Percentiles rank a stretch among this genome's conserved stretches.
phyloP scores from a whole-genome alignment of 2,797 vertebrate genomes.

The Aplochiton taeniatus region DNA sequence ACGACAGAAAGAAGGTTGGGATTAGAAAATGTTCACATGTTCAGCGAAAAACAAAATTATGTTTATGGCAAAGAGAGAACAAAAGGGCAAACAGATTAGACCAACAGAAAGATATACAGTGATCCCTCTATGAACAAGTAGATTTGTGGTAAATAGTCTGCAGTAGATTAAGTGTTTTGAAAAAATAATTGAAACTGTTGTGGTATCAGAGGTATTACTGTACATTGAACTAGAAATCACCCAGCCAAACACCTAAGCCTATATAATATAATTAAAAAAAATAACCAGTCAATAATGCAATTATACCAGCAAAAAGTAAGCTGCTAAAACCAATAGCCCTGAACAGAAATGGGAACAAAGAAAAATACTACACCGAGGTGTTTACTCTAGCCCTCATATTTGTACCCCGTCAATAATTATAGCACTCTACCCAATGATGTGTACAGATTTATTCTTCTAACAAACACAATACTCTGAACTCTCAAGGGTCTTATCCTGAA shows the following conservation, averaged over 20 bases:
- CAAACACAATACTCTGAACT: conserved; percentile 14
- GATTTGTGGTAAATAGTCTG: not conserved
- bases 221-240: conserved; percentile 14
- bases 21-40: conserved; percentile 27
- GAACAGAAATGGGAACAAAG: too few species aligned
- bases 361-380: too few species aligned
- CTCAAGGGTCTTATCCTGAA: conserved; percentile 20
- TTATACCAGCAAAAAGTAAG: too few species aligned
- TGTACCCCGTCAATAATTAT: not conserved
- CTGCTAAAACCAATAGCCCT: not conserved
- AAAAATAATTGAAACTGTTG: too few species aligned
- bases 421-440: conserved; percentile 3
- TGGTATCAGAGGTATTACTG: conserved; percentile 49
- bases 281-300: too few species aligned
- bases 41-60: conserved; percentile 5
- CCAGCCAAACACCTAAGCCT: not conserved
- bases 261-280: too few species aligned
- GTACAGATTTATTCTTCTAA: not conserved
- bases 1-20: conserved; percentile 46
- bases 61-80: conserved; percentile 4
- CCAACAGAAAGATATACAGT: conserved; percentile 39
- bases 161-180: not conserved
- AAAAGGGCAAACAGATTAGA: conserved; percentile 16
- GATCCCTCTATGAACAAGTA: conserved; percentile 40
- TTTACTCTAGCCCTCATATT: too few species aligned